Base-by-base conservation (phyloP, 2,888 invertebrate species). In the Patella depressa region DNA sequence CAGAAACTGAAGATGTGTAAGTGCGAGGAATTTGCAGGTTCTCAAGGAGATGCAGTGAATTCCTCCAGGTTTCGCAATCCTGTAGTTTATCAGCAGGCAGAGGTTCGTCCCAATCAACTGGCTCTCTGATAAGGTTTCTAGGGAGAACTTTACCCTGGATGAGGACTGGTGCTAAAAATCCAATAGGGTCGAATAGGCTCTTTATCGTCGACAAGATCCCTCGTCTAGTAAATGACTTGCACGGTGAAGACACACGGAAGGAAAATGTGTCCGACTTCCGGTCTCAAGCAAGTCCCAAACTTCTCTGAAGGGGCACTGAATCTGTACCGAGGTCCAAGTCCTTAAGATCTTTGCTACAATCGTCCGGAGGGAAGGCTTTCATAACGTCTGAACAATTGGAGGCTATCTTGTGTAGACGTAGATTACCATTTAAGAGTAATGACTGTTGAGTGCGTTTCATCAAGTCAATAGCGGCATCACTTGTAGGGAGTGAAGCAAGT, bases 101-200 rank as follows among this genome's bases (percentile, higher is more conserved):
- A 34, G 2, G 34, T 34, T 34, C 34, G 34, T 34, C 34, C 34
- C 34, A 34, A 34, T 34, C 34, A 2, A 34, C 34, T 34, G 34
- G 2, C 34, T 34, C 34, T 34, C 3, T 53, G 15, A 82, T 76
- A 9, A 83, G 29, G 12, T 80, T 79, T 76, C 84, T 72, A 7
- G 84, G 78, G 12, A 85, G 75, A 15, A 82, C 29, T 69, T 83
- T 85, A 19, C 82, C 83, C 73, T 74, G 75, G n/a, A 83, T 75
- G 12, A 74, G 76, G 2, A 83, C 77, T n/a, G 84, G 84, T 9
- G 83, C 73, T 11, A 80, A 72, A 74, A 84, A 81, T 57, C 84
- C 83, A 11, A 82, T 53, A 3, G 85, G 83, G 72, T 85, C 83
- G 76, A 74, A 83, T 4, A 84, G 65, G 57, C 82, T 80, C 71